Base-by-base conservation (phyloP, 2,888 invertebrate genomes). In the Drosophila picticornis region DNA sequence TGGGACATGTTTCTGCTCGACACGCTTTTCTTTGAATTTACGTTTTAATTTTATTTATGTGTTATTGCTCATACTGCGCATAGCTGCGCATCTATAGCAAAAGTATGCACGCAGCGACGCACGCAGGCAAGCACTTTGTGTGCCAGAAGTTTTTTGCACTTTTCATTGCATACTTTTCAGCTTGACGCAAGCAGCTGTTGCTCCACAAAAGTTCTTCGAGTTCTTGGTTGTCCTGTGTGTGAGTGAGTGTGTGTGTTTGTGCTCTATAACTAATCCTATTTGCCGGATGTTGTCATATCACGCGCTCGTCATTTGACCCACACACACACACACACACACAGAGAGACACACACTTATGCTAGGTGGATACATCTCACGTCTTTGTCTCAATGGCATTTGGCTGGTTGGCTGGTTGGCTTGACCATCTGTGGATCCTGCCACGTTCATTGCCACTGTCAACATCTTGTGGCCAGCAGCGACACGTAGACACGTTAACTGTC, bases 371-470 rank as follows among this genome's bases (percentile, higher is more conserved):
- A 58, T 62, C 76, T 68, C 76, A 76, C 78, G 77, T 78, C 60
- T 60, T 43, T 51, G 80, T 56, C 79, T 53, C 62, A 52, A 65
- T 56, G 50, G 61, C 62, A 58, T 65, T 48, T 36, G 69, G 52
- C 59, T 66, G 68, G 59, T 66, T 68, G 71, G 55, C 60, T 66
- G 69, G 59, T 64, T 68, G 69, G 55, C 59, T 80, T 82, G 83
- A 85, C 85, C 82, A 85, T 65, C 62, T 75, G 50, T 55, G 56
- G 62, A 38, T 53, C 57, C 67, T 50, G 72, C 81, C 89, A 86
- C 87, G 84, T 81, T 88, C 90, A 89, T 82, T 82, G 85, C 84
- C 81, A 90, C 88, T 88, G 79, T 88, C 86, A 88, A 88, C 90
- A 87, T 90, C 86, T 88, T 87, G 86, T 60, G 81, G 83, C 76